A percentile compares a stretch with the other conserved stretches of the same genome.
Evolutionary conservation across 2,888 invertebrate genomes (phyloP).

Genomic region (Lochmaea capreae): DNA sequence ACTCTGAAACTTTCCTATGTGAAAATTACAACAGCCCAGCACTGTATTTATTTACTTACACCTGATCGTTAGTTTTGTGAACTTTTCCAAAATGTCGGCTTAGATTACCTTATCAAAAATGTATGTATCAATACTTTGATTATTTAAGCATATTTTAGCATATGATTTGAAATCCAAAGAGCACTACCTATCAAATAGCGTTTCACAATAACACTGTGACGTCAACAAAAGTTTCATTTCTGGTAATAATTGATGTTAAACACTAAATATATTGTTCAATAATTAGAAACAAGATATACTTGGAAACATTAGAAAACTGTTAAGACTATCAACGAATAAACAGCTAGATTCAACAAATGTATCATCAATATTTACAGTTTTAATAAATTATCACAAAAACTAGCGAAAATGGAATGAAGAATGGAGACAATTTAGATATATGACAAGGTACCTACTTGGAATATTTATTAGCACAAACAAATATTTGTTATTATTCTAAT

Average conservation of each 20-base stretch:
- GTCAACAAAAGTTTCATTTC: constrained; percentile 8
- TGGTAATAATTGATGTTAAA: constrained; percentile 1
- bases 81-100: neutral
- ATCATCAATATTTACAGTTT: constrained; percentile 8
- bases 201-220: constrained; percentile 2
- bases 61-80: too few species aligned
- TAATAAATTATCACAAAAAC: neutral
- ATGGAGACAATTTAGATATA: neutral
- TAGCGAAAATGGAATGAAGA: neutral
- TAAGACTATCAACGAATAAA: neutral
- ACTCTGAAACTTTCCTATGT: too few species aligned
- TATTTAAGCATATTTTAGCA: neutral
- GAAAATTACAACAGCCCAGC: too few species aligned
- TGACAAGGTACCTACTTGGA: neutral
- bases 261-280: constrained; percentile 4
- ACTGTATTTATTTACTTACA: too few species aligned
- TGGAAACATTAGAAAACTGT: constrained; percentile 13
- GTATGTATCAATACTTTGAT: neutral
- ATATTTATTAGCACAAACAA: neutral
- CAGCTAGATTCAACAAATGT: constrained; percentile 3
- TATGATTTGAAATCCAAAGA: neutral
- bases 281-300: neutral
- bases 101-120: neutral
- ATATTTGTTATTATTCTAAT: neutral
- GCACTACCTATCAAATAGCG: neutral